Evolutionary conservation across 1,140 invertebrate genomes (phyloP).

Genomic region (Penaeus vannamei): DNA sequence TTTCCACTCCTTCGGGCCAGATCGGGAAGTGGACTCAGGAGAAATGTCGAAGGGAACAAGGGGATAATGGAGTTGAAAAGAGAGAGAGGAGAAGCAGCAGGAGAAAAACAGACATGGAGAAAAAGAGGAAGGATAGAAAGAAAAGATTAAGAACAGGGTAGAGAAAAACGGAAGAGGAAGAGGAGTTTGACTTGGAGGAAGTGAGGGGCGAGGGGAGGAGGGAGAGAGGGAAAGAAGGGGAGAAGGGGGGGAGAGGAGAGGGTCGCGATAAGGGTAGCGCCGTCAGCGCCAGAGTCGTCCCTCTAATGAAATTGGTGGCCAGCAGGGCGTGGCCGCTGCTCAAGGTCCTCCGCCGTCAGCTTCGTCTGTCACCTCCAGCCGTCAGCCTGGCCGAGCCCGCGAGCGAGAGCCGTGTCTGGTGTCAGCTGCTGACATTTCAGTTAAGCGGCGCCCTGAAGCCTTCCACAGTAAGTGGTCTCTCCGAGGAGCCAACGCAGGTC

Average conservation of each 20-base stretch:
- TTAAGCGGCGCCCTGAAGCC: too few species aligned
- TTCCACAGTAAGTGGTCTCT: too few species aligned
- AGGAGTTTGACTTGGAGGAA: background rate
- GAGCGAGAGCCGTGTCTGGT: too few species aligned
- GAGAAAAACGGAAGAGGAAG: too few species aligned
- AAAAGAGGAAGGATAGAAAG: background rate
- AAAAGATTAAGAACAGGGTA: background rate
- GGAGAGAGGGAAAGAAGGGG: background rate
- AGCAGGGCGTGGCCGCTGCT: too few species aligned
- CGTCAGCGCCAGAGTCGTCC: background rate
- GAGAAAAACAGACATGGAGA: background rate
- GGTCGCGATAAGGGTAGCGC: background rate
- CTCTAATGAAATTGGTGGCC: too few species aligned
- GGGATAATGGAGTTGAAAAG: background rate
- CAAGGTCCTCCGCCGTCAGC: too few species aligned
- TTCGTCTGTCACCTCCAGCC: too few species aligned
- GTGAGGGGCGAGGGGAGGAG: background rate
- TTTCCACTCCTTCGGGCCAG: background rate
- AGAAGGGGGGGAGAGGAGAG: background rate
- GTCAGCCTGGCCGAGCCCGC: too few species aligned
- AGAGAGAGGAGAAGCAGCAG: conserved; percentile 34
- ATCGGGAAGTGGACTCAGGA: background rate
- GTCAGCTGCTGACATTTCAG: too few species aligned
- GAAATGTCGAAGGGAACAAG: conserved; percentile 3
- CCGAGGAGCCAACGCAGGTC: too few species aligned